Base-by-base conservation (phyloP, 2,888 invertebrate genomes). In the Saturnia pavonia region DNA sequence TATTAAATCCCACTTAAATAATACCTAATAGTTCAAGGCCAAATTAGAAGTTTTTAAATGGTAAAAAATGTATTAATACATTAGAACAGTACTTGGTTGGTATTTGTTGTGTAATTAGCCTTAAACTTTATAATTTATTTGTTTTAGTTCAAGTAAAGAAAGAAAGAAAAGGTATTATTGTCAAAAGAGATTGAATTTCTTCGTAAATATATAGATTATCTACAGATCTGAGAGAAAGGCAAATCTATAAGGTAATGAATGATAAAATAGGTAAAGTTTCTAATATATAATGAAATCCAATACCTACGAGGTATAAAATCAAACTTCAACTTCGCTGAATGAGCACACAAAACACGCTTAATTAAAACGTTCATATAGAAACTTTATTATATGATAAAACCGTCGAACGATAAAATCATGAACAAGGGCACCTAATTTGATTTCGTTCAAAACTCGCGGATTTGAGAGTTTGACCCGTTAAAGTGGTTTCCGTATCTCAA, bases 401-500 rank as follows among this genome's bases (percentile, higher is more conserved):
- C n/a, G 54, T 57, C 14, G 12, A 14, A 57, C 22, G 65, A 40
- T 51, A 69, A 69, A 54, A 70, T 70, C 34, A 70, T 19, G 43
- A 67, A 70, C 54, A 67, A 54, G 60, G 48, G 40, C 34, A 34
- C 6, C 34, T 54, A 66, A 67, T 66, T 66, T 68, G 42, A 71
- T 71, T 68, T 63, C 9, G 51, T 40, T 68, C 68, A 65, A 68
- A 65, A 71, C 71, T 71, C 68, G 65, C 40, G 48, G 22, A 51
- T 60, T 51, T 43, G 34, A 25, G 40, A 72, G 51, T 65, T 68
- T 68, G 68, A 65, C 68, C 69, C 25, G 67, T 25, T 67, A 69
- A 68, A 72, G 69, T 72, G 77, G 75, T 73, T 78, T 74, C 72
- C 73, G 76, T 69, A 72, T 71, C 73, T 78, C 74, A 67, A 69